A percentile compares a stretch with the other conserved stretches of the same genome.
These are phyloP conservation scores for Aphelinus certus DNA, from an alignment of 1,140 invertebrate genomes.

Conservation along the genomic window DNA sequence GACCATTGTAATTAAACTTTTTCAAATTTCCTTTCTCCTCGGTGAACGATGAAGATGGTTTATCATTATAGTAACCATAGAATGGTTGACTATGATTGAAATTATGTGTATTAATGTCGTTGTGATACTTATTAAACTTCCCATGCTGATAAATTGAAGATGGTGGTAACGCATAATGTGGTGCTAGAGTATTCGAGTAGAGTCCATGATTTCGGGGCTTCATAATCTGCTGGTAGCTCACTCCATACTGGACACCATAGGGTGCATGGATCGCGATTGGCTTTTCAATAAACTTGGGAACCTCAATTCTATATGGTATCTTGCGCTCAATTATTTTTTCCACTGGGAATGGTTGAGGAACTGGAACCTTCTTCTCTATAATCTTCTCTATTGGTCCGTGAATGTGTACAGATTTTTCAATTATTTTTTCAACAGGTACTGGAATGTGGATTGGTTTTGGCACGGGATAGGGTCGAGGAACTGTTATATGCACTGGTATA, in stretches of 20 bases:
- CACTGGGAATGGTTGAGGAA: slow-evolving; percentile 45
- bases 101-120: slow-evolving; percentile 18
- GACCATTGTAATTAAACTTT: background rate
- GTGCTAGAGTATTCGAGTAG: slow-evolving; percentile 26
- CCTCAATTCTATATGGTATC: slow-evolving; percentile 57
- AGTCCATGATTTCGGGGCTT: slow-evolving; percentile 46
- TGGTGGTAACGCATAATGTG: background rate
- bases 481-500: slow-evolving; percentile 50
- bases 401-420: slow-evolving; percentile 65
- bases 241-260: slow-evolving; percentile 48
- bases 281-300: slow-evolving; percentile 53
- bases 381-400: slow-evolving; percentile 59
- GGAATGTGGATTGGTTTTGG: slow-evolving; percentile 64
- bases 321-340: slow-evolving; percentile 49
- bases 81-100: slow-evolving; percentile 37
- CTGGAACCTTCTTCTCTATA: slow-evolving; percentile 60
- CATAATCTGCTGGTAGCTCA: slow-evolving; percentile 51
- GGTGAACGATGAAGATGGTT: slow-evolving; percentile 37
- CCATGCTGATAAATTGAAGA: too few relatives aligned
- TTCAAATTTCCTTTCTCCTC: slow-evolving; percentile 27
- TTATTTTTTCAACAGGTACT: slow-evolving; percentile 64
- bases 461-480: slow-evolving; percentile 66
- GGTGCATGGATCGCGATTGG: slow-evolving; percentile 44
- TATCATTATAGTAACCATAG: slow-evolving; percentile 43
- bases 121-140: background rate